Evolutionary conservation across 2,113 vertebrate species (phyloP).

Genomic region (Peromyscus californicus): DNA sequence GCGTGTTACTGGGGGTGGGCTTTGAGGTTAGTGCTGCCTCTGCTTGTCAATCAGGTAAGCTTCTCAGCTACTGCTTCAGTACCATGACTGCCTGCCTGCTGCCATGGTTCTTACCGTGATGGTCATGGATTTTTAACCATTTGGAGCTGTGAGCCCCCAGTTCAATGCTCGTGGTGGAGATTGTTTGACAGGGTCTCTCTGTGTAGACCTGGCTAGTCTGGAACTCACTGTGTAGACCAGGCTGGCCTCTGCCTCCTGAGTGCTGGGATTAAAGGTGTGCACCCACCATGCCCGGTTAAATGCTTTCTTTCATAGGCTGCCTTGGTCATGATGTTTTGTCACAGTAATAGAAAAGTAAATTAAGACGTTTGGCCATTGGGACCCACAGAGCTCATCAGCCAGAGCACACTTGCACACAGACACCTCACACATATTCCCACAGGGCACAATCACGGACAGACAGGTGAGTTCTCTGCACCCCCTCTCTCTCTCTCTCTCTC

Average conservation of each 20-base stretch:
- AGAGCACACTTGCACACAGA: no score
- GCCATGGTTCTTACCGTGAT: neutral
- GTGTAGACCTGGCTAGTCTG: neutral
- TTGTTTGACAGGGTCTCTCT: neutral
- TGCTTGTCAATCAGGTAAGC: neutral
- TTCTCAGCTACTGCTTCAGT: neutral
- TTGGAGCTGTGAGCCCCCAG: neutral
- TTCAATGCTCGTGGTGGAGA: neutral
- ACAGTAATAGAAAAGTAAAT: neutral
- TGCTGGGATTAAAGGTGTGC: neutral
- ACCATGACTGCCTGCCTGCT: neutral
- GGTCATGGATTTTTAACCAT: neutral
- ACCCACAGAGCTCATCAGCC: neutral
- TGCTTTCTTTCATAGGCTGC: neutral
- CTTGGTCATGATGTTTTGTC: neutral
- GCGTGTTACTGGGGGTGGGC: neutral
- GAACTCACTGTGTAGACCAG: neutral
- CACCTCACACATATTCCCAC: neutral
- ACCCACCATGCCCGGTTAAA: neutral
- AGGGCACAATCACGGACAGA: neutral
- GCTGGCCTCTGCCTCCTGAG: neutral
- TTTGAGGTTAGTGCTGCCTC: neutral
- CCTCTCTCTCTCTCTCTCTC: no score
- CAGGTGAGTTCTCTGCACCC: neutral
- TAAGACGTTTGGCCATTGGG: accelerated